Evolutionary conservation across 2,797 vertebrate species (phyloP).

Genomic region (Tolypeutes matacus): DNA sequence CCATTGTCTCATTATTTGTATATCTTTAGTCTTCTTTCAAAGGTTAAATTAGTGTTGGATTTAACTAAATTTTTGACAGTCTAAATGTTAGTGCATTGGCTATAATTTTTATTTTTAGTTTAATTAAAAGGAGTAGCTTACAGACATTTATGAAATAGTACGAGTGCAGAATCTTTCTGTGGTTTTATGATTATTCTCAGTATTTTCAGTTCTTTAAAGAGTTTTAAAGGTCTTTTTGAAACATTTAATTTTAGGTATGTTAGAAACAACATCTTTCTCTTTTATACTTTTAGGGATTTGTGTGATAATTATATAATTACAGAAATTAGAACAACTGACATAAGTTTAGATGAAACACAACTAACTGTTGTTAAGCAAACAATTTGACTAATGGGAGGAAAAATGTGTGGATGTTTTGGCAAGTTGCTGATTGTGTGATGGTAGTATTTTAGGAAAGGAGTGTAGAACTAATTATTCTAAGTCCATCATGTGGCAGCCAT

Average conservation of each 20-base stretch:
- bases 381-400: not conserved
- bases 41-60: not conserved
- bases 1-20: not conserved
- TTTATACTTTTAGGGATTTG: not conserved
- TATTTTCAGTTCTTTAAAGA: constrained; percentile 54
- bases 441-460: not conserved
- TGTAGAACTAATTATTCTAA: not conserved
- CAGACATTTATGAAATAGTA: not conserved
- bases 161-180: not conserved
- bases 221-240: constrained; percentile 34
- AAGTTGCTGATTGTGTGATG: not conserved
- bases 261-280: constrained; percentile 2
- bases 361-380: not conserved
- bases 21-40: not conserved
- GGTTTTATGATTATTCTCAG: not conserved
- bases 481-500: not conserved
- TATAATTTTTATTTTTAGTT: not conserved
- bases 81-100: not conserved
- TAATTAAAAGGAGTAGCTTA: not conserved
- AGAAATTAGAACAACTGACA: not conserved
- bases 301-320: not conserved
- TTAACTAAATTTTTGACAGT: not conserved
- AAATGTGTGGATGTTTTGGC: not conserved
- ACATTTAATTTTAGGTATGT: not conserved
- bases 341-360: not conserved